Conservation (phyloP, 2,113 vertebrate species). For the Balaenoptera acutorostrata region DNA sequence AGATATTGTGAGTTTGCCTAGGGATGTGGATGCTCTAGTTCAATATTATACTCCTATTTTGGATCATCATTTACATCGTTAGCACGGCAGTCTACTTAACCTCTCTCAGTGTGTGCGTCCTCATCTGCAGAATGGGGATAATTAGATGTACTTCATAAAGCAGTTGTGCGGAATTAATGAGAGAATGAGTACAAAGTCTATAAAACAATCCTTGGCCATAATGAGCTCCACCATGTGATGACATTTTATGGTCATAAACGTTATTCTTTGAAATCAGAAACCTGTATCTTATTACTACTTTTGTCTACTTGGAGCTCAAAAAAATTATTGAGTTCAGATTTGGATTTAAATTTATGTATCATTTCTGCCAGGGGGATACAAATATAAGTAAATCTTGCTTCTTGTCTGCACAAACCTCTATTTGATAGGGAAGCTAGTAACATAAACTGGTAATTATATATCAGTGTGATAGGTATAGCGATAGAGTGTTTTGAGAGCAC, state of each 20-base stretch:
- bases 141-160: not conserved
- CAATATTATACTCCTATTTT: not conserved
- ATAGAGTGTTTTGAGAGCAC: not conserved
- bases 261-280: conserved; percentile 38
- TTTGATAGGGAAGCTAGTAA: not conserved
- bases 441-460: not conserved
- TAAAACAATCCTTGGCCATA: not conserved
- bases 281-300: not conserved
- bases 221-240: not conserved
- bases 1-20: not conserved
- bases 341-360: conserved; percentile 22
- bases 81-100: not conserved
- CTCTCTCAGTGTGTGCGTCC: not conserved
- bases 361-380: not conserved
- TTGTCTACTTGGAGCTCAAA: conserved; percentile 5
- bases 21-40: not conserved
- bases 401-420: not conserved
- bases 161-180: not conserved
- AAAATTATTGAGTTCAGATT: conserved; percentile 37
- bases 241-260: not conserved
- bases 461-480: not conserved
- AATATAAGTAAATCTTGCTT: conserved; percentile 28
- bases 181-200: not conserved
- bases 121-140: not conserved
- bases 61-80: not conserved